Evolutionary conservation across 1,140 invertebrate genomes (phyloP), one percentile per base, ranked within the genome.

Genomic region (Cryptotermes secundus): DNA sequence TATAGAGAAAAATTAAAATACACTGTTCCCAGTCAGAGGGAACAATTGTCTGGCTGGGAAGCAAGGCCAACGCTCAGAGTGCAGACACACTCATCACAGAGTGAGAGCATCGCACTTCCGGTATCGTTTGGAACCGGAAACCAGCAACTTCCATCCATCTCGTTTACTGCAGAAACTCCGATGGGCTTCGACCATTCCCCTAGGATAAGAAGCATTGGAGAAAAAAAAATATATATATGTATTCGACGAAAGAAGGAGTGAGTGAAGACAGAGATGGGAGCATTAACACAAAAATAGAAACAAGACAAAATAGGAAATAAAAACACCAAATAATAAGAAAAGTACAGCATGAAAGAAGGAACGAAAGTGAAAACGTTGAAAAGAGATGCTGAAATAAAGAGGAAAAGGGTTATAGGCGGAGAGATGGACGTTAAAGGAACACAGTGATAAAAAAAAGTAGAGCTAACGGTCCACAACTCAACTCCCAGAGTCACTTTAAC

Each of bases 81-180:
- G 26, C 10, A 16, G 26, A 72, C n/a, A 16, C 59, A 26, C 26
- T 26, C 4, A 6, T 72, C 59, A 31, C 26, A 31, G 26, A 12
- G 16, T 7, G 7, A 72, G 59, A 31, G n/a, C 26, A 72, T 72
- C 59, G 3, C n/a, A 72, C 59, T 72, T 72, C 59, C 59, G 59
- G 26, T 72, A 72, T 72, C 59, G 59, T 72, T 72, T 72, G 26
- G n/a, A 72, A 72, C n/a, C 26, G 59, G 59, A 72, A 72, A 72
- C 26, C 59, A 31, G 9, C 59, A 72, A 72, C 59, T 72, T 72
- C n/a, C 59, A 72, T 72, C 26, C 59, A 72, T 72, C 59, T 72
- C 59, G 59, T 72, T 72, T 72, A 72, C n/a, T 72, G n/a, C 59
- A 72, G 1, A 72, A 72, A 26, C 59, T 3, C 26, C 59, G n/a